These are phyloP conservation scores for Muscina levida DNA, from an alignment of 2,888 invertebrate species.

Conservation along the genomic window DNA sequence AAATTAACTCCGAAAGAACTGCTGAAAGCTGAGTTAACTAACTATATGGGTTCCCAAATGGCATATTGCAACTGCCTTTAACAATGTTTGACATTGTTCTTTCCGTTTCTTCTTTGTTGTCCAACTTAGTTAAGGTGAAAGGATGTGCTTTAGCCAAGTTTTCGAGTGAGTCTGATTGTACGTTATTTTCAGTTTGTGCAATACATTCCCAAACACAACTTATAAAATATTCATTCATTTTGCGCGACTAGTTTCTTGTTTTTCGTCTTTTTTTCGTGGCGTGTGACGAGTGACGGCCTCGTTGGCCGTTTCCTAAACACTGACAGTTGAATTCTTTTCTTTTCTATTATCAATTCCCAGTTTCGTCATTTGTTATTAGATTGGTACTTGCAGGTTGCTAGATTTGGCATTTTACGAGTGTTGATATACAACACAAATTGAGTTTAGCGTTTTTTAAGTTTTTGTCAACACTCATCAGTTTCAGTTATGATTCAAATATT, in stretches of 20 bases:
- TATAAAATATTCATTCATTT: constrained; percentile 70
- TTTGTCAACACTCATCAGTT: no score
- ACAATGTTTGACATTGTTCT: constrained; percentile 60
- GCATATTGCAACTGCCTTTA: constrained; percentile 69
- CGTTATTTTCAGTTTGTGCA: constrained; percentile 8
- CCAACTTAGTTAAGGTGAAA: neutral
- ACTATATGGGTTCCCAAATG: constrained; percentile 63
- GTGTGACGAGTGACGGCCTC: constrained; percentile 68
- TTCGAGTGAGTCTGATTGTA: constrained; percentile 26
- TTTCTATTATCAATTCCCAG: no score
- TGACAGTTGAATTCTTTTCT: constrained; percentile 50
- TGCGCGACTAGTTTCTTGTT: constrained; percentile 66
- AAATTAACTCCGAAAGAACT: constrained; percentile 28
- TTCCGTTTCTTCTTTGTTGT: neutral
- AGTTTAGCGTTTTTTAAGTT: no score
- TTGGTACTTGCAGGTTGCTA: no score
- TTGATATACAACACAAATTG: no score
- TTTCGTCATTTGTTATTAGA: no score
- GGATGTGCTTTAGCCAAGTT: constrained; percentile 17
- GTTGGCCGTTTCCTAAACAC: constrained; percentile 65
- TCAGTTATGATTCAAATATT: no score
- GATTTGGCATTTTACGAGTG: no score
- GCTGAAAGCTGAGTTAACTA: constrained; percentile 44
- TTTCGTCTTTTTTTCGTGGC: neutral
- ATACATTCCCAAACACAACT: constrained; percentile 54